Conservation (phyloP, 1,140 invertebrate genomes). For the Drosophila aff. region DNA sequence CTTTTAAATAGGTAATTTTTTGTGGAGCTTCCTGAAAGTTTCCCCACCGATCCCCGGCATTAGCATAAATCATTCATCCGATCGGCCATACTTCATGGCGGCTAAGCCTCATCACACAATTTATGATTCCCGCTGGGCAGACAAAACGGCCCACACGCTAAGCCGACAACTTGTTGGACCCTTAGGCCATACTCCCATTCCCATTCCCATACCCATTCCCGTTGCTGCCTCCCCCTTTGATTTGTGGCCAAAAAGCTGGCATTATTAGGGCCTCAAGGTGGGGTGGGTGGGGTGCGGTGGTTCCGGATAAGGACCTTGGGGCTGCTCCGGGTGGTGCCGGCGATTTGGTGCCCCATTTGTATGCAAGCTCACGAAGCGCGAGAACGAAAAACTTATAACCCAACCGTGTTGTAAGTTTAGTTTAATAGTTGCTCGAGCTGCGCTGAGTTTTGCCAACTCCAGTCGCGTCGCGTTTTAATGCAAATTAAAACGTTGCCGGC, state of each 20-base stretch:
- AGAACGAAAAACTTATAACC: conserved; percentile 63
- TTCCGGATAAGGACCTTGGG: conserved; percentile 2
- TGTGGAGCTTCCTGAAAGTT: not conserved
- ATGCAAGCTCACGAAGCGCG: conserved; percentile 66
- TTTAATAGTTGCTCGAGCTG: conserved; percentile 69
- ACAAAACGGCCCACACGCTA: conserved; percentile 61
- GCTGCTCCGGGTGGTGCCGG: conserved; percentile 3
- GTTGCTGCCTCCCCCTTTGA: conserved; percentile 39
- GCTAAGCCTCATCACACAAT: conserved; percentile 49
- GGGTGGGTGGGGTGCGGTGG: not conserved
- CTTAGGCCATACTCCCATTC: conserved; percentile 10
- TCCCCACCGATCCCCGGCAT: not conserved
- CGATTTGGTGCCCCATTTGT: conserved; percentile 61
- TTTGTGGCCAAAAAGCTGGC: conserved; percentile 53
- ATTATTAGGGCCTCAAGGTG: conserved; percentile 60
- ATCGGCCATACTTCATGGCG: conserved; percentile 40
- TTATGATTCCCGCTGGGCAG: conserved; percentile 53
- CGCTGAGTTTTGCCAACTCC: conserved; percentile 37
- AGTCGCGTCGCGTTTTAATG: conserved; percentile 73
- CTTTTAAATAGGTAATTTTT: not conserved
- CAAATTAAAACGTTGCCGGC: conserved; percentile 75
- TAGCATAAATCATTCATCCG: conserved; percentile 37
- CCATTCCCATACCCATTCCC: too few relatives aligned
- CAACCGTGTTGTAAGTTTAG: conserved; percentile 72
- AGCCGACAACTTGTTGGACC: conserved; percentile 73